Evolutionary conservation across 2,888 invertebrate species (phyloP).

Genomic region (Iselma pallidipennis): DNA sequence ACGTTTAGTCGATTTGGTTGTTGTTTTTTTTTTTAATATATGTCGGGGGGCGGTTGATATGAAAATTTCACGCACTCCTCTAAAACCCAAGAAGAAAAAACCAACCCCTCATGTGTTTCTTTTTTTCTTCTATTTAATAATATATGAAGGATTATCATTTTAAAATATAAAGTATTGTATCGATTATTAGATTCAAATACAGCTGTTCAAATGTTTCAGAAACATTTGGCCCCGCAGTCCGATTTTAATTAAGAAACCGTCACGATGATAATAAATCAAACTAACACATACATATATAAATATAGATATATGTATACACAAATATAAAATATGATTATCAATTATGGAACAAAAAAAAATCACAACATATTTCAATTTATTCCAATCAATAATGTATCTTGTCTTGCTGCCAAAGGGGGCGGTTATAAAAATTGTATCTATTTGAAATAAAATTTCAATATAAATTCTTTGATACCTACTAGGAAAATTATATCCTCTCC

Average conservation of each 20-base stretch:
- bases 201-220: slow-evolving; percentile 21
- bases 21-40: background rate
- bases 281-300: slow-evolving; percentile 26
- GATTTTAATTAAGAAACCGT: slow-evolving; percentile 39
- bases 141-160: slow-evolving; percentile 6
- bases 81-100: background rate
- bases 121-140: slow-evolving; percentile 10
- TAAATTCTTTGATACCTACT: background rate
- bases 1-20: background rate
- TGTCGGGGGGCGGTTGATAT: background rate
- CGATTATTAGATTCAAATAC: slow-evolving; percentile 27
- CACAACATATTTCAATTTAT: background rate
- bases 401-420: background rate
- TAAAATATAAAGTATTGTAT: slow-evolving; percentile 11
- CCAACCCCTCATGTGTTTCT: background rate
- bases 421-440: no score
- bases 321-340: no score
- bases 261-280: slow-evolving; percentile 32
- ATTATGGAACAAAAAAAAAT: slow-evolving; percentile 12
- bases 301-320: no score
- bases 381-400: background rate
- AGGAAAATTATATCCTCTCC: background rate
- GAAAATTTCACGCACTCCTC: background rate
- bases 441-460: no score
- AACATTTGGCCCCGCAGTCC: slow-evolving; percentile 17